Evolutionary conservation across 2,888 invertebrate genomes (phyloP).

Genomic region (Ormyrus nitidulus): DNA sequence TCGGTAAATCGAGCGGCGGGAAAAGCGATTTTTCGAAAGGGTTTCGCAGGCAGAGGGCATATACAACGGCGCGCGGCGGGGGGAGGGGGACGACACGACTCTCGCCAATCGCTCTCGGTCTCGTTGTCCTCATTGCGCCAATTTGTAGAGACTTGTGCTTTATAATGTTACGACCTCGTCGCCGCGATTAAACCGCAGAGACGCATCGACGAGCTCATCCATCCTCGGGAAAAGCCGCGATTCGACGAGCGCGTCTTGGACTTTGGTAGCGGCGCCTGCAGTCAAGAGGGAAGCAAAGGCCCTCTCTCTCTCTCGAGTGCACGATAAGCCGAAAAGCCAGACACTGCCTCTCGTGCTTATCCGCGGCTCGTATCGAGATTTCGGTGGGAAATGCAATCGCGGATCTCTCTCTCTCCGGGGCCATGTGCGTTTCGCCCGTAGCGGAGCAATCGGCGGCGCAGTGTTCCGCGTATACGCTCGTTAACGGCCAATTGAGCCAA

Average conservation of each 20-base stretch:
- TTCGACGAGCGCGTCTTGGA: too few relatives aligned
- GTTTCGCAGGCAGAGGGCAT: slow-evolving; percentile 30
- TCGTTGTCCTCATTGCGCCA: slow-evolving; percentile 56
- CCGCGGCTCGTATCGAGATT: not conserved
- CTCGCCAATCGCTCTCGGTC: slow-evolving; percentile 50
- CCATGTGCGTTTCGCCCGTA: not conserved
- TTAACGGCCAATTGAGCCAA: slow-evolving; percentile 53
- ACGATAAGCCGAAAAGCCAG: slow-evolving; percentile 5
- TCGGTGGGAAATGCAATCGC: slow-evolving; percentile 22
- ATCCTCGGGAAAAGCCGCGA: not conserved
- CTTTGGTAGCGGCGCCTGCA: too few relatives aligned
- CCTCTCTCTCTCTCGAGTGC: not conserved
- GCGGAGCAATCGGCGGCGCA: slow-evolving; percentile 30
- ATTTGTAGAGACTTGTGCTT: slow-evolving; percentile 52
- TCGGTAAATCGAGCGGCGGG: not conserved
- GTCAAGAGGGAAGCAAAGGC: too few relatives aligned
- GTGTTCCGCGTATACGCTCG: slow-evolving; percentile 48
- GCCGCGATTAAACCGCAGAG: slow-evolving; percentile 24
- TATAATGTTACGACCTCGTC: slow-evolving; percentile 53
- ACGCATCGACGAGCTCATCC: slow-evolving; percentile 1
- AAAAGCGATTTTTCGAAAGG: slow-evolving; percentile 36
- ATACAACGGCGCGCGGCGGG: slow-evolving; percentile 17
- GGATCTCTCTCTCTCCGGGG: not conserved
- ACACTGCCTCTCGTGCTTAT: not conserved
- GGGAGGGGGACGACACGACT: slow-evolving; percentile 13